Evolutionary conservation across 2,113 vertebrate species (phyloP), one percentile per base, ranked within the genome.

Genomic region (Phycodurus eques): DNA sequence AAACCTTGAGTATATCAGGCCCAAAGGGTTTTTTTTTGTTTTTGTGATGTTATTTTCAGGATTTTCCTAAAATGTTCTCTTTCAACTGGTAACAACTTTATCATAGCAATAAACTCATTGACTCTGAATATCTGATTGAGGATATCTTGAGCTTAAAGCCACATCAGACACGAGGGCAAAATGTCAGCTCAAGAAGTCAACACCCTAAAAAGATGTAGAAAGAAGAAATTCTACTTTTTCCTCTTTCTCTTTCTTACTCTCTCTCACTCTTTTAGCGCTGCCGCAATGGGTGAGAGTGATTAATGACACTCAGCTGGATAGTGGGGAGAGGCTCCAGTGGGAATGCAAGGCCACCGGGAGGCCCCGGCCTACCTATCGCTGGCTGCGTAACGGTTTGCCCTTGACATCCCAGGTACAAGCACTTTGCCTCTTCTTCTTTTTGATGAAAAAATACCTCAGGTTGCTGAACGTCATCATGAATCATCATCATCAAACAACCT

Each of bases 251-350:
- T 27, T 27, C 27, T 27, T 1, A 27, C 14, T 17, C 31, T 35
- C 13, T 35, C 59, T 15, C 56, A 6, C 22, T 59, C 59, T 61
- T 88, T 81, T n/a, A 81, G 97, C 95, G 43, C 93, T 94, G 63
- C 97, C 97, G 70, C 94, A 96, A 73, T 98, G 97, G 97, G 87
- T 95, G 70, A 95, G 94, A 79, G 95, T 94, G 83, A 94, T 99
- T 88, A 98, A 98, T 69, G 94, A 98, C n/a, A 96, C 95, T 33
- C 94, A 95, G 10, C 73, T 98, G 78, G 97, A 98, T 91, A 98
- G 96, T 2, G 96, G 95, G 39, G 96, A 98, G 67, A 93, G 88
- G 56, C 94, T 98, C 64, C 94, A 85, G 8, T 99, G 97, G 97
- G 96, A 98, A 77, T 99, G 97, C 77, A 96, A 94, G 84, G 96